Evolutionary conservation across 2,113 vertebrate species (phyloP).

Genomic region (Labeo rohita): DNA sequence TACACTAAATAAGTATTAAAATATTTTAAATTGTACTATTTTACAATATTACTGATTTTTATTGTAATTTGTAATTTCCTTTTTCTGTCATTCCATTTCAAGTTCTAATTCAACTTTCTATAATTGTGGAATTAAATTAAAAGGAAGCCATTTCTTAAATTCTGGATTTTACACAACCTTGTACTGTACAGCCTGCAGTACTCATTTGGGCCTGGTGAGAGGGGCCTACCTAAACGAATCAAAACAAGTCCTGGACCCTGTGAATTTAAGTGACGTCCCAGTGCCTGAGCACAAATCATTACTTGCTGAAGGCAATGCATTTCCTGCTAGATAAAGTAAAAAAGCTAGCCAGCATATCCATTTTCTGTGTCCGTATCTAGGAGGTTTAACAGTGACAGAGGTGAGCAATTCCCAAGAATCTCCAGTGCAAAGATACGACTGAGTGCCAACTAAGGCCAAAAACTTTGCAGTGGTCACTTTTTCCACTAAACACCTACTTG

Average conservation of each 20-base stretch:
- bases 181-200: not conserved
- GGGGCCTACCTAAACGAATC: not conserved
- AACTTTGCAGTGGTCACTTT: slow-evolving; percentile 3
- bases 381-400: slow-evolving; percentile 15
- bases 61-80: not conserved
- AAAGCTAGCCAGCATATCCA: slow-evolving; percentile 7
- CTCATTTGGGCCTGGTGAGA: not conserved
- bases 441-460: not conserved
- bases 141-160: not conserved
- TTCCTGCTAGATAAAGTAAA: slow-evolving; percentile 45
- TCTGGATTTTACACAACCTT: not conserved
- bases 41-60: not conserved
- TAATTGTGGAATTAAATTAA: not conserved
- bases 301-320: slow-evolving; percentile 27
- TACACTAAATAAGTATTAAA: no score
- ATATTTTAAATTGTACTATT: not conserved
- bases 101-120: not conserved
- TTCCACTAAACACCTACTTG: not conserved
- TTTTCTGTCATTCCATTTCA: not conserved
- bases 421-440: slow-evolving; percentile 12
- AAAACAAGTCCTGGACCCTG: not conserved
- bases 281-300: slow-evolving; percentile 30
- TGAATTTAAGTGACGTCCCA: not conserved
- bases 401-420: slow-evolving; percentile 21
- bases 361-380: slow-evolving; percentile 38